These are phyloP conservation scores for Oscheius sp. DNA, from an alignment of 2,888 invertebrate genomes.

Conservation along the genomic window DNA sequence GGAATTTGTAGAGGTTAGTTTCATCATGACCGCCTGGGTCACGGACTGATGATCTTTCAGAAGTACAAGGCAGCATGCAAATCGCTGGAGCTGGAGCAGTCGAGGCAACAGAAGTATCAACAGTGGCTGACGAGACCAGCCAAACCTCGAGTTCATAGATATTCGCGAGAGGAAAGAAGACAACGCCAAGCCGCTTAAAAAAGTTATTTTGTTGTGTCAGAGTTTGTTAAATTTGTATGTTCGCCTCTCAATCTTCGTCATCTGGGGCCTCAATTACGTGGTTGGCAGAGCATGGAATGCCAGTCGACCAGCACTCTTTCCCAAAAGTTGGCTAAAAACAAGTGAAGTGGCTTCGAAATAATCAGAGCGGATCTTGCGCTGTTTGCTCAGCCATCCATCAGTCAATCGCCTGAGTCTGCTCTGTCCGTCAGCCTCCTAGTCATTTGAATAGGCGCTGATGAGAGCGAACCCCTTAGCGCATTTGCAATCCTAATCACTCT, in stretches of 20 bases:
- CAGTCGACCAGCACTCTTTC: not conserved
- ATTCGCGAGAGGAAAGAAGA: slow-evolving; percentile 31
- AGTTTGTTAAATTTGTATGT: slow-evolving; percentile 13
- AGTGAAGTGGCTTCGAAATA: no score
- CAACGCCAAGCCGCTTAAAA: slow-evolving; percentile 8
- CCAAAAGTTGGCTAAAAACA: not conserved
- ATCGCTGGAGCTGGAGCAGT: slow-evolving; percentile 22
- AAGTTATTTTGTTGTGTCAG: not conserved
- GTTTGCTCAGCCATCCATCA: slow-evolving; percentile 19
- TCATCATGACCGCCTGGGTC: not conserved
- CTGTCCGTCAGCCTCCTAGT: not conserved
- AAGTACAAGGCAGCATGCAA: slow-evolving; percentile 4
- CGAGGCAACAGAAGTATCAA: not conserved
- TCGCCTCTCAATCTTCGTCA: not conserved
- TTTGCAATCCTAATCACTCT: no score
- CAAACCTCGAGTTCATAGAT: slow-evolving; percentile 20
- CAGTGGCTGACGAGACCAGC: slow-evolving; percentile 23
- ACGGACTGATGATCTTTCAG: not conserved
- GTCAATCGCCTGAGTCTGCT: not conserved
- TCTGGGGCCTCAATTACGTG: not conserved
- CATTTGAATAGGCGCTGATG: slow-evolving; percentile 12
- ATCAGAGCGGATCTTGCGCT: not conserved
- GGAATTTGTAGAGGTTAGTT: slow-evolving; percentile 23
- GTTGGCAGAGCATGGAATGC: not conserved
- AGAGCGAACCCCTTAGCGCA: no score